Evolutionary conservation across 2,797 vertebrate species (phyloP).

Genomic region (Erpetoichthys calabaricus): DNA sequence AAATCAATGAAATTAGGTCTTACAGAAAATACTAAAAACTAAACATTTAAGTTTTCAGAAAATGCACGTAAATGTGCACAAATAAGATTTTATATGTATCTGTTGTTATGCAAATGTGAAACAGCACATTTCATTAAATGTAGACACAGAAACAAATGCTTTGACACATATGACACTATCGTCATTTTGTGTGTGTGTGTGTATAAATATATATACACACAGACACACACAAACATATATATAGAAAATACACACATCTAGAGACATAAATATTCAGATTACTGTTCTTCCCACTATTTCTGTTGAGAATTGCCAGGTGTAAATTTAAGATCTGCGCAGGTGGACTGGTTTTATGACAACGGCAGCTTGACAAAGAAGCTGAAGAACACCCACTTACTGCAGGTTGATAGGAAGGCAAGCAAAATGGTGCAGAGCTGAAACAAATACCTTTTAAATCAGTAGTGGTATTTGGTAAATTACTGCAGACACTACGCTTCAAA

Average conservation of each 20-base stretch:
- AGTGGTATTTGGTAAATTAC: conserved; percentile 10
- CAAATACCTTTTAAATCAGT: conserved; percentile 26
- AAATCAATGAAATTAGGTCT: no score
- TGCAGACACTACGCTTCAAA: conserved; percentile 24
- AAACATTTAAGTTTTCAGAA: no score
- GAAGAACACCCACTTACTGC: not conserved
- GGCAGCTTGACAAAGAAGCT: conserved; percentile 22
- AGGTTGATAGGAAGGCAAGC: conserved; percentile 25
- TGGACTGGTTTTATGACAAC: conserved; percentile 44
- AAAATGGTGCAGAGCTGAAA: conserved; percentile 22
- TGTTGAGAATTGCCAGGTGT: conserved; percentile 29
- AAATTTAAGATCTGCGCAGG: conserved; percentile 19
- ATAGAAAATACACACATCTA: no score
- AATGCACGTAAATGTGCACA: no score
- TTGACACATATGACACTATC: conserved; percentile 27
- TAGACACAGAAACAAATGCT: conserved; percentile 25
- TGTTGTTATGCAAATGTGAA: conserved; percentile 6
- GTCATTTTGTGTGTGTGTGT: no score
- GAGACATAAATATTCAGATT: conserved; percentile 32
- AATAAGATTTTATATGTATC: no score
- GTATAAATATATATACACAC: no score
- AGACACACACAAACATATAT: no score
- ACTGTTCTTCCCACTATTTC: conserved; percentile 29
- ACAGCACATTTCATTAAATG: conserved; percentile 20
- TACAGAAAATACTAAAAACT: no score